Base-by-base conservation (phyloP, 1,140 invertebrate species). In the Neodiprion virginianus region DNA sequence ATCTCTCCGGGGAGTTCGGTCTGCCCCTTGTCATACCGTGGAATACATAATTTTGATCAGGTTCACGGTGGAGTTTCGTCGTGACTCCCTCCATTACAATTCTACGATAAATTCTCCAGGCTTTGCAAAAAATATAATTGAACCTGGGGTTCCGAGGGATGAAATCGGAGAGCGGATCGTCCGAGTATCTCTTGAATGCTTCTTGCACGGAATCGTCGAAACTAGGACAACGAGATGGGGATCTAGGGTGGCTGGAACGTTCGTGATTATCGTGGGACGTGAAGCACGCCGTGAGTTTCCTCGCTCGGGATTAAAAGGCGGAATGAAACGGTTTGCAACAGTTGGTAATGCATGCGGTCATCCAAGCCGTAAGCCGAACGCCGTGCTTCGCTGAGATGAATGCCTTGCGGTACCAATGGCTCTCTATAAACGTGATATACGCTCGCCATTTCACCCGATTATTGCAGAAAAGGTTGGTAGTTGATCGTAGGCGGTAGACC, bases 221-320 rank as follows among this genome's bases (percentile, higher is more conserved):
- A 61, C 53, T 17, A 17, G 53, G 53, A 61, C 53, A 61, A 61
- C 4, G n/a, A 61, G 53, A 61, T 61, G n/a, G n/a, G 53, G 8
- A 61, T 61, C 53, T 12, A 61, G 53, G 11, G 53, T 17, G 53
- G 8, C 53, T 12, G 53, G 53, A 8, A 14, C n/a, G 53, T 17
- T 61, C 53, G 53, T 61, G 53, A 61, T 61, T 61, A 61, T 61
- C n/a, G 53, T 61, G 53, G 53, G 53, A 12, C 53, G 53, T 61
- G n/a, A 61, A 61, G 53, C n/a, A 61, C 11, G 53, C 28, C 28
- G 28, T 40, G 5, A 40, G 28, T 40, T 5, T 5, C 28, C 28
- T 40, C 28, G 28, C 28, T 40, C 28, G 28, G 28, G 28, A 40
- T 40, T 40, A 40, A 40, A 40, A 3, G 28, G 28, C 28, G 28